A percentile compares a stretch with the other conserved stretches of the same genome.
These are phyloP conservation scores for Bergia sp. DNA, from an alignment of 92 coral and sea anemone genomes.

Conservation along the genomic window DNA sequence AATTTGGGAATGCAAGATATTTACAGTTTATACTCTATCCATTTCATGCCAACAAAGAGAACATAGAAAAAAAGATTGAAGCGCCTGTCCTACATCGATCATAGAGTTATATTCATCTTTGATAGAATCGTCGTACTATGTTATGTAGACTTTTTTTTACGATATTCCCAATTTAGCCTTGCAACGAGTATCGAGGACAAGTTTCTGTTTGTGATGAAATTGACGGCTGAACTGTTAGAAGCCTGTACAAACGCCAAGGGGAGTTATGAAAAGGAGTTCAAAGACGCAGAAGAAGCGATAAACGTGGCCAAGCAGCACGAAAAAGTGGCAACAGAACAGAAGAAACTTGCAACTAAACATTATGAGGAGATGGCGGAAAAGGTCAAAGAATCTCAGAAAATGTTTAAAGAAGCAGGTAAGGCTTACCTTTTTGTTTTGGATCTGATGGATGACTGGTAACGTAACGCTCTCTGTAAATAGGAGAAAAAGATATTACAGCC, in stretches of 20 bases:
- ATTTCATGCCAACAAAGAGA: no score
- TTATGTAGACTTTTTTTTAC: no score
- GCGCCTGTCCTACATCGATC: no score
- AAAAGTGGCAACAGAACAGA: slow-evolving; percentile 28
- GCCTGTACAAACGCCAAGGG: slow-evolving; percentile 67
- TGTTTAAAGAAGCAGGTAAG: slow-evolving; percentile 56
- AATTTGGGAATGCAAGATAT: no score
- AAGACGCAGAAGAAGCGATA: slow-evolving; percentile 29
- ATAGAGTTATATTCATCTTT: no score
- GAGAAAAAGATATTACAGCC: no score
- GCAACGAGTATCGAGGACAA: slow-evolving; percentile 51
- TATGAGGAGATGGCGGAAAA: slow-evolving; percentile 43
- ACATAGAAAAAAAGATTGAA: no score
- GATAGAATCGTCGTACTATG: no score
- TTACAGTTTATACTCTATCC: no score
- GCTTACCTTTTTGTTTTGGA: no score
- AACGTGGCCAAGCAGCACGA: slow-evolving; percentile 44
- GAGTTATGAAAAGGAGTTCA: slow-evolving; percentile 46
- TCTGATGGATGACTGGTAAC: no score
- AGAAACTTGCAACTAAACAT: slow-evolving; percentile 31
- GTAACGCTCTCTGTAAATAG: no score
- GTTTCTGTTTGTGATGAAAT: slow-evolving; percentile 60
- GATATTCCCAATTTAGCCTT: not conserved
- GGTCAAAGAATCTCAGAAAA: slow-evolving; percentile 45
- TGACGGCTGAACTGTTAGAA: slow-evolving; percentile 66